A percentile compares a stretch with the other conserved stretches of the same genome.
Conservation (phyloP, 2,888 invertebrate species). For the Tetranychus piercei region DNA sequence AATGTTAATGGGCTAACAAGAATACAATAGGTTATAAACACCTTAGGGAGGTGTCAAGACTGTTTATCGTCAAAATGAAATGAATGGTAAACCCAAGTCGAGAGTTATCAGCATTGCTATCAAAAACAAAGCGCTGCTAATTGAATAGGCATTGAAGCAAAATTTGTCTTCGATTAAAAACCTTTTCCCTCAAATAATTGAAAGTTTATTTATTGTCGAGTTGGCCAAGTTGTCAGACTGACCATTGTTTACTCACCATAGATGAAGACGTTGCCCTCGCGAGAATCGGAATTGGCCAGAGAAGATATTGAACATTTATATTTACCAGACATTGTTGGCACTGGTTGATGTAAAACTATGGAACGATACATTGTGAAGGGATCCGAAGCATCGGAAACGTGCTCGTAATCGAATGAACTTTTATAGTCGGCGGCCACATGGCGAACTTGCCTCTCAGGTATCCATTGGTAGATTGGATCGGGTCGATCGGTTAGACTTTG, state of each 20-base stretch:
- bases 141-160: too few species aligned
- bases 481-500: constrained; percentile 14
- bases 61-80: constrained; percentile 12
- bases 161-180: too few species aligned
- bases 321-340: constrained; percentile 18
- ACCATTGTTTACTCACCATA: constrained; percentile 21
- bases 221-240: too few species aligned
- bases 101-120: too few species aligned
- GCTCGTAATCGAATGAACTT: constrained; percentile 18
- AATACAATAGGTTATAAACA: background rate
- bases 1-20: constrained; percentile 2
- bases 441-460: constrained; percentile 19
- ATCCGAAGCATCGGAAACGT: constrained; percentile 16
- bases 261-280: constrained; percentile 17
- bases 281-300: constrained; percentile 18
- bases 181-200: too few species aligned
- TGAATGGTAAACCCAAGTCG: background rate
- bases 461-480: constrained; percentile 24
- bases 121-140: too few species aligned
- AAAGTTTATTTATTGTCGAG: too few species aligned
- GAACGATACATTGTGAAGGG: constrained; percentile 19
- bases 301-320: constrained; percentile 20
- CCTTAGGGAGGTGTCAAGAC: background rate
- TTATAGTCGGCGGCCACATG: constrained; percentile 17
- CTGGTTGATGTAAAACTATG: constrained; percentile 10